Conservation (phyloP, 2,113 vertebrate species). For the Syngnathus floridae region DNA sequence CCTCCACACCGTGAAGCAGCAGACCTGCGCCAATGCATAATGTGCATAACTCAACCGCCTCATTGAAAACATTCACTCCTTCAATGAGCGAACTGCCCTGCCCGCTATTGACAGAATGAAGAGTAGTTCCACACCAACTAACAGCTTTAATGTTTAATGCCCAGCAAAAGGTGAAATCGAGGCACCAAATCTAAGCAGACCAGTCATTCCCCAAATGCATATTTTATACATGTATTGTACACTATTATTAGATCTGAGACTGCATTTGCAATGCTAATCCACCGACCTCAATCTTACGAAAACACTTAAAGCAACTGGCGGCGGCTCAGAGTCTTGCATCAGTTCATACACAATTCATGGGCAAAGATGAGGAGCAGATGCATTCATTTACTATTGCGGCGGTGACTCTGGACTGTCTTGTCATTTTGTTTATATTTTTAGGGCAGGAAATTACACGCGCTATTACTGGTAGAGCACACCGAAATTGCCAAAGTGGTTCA, state of each 20-base stretch:
- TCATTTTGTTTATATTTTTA: background rate
- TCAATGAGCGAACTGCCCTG: slow-evolving; percentile 14
- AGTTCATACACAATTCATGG: background rate
- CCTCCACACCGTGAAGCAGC: background rate
- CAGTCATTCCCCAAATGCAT: background rate
- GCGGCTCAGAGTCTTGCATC: background rate
- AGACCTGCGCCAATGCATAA: slow-evolving; percentile 31
- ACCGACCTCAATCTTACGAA: background rate
- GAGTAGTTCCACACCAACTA: slow-evolving; percentile 46
- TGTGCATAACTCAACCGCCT: slow-evolving; percentile 43
- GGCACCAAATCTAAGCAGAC: too few species aligned
- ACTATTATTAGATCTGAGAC: background rate
- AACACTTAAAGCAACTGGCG: background rate
- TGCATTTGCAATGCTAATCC: background rate
- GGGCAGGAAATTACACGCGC: background rate
- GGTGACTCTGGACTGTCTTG: background rate
- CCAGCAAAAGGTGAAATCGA: slow-evolving; percentile 2
- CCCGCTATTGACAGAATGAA: slow-evolving; percentile 32
- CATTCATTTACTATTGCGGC: background rate
- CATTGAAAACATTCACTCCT: slow-evolving; percentile 17
- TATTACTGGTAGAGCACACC: background rate
- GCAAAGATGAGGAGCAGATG: background rate
- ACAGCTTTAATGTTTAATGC: slow-evolving; percentile 47
- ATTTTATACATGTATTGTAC: background rate
- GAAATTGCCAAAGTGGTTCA: background rate